These are phyloP conservation scores for Dromas ardeola DNA, from an alignment of 2,113 vertebrate genomes.

Conservation along the genomic window DNA sequence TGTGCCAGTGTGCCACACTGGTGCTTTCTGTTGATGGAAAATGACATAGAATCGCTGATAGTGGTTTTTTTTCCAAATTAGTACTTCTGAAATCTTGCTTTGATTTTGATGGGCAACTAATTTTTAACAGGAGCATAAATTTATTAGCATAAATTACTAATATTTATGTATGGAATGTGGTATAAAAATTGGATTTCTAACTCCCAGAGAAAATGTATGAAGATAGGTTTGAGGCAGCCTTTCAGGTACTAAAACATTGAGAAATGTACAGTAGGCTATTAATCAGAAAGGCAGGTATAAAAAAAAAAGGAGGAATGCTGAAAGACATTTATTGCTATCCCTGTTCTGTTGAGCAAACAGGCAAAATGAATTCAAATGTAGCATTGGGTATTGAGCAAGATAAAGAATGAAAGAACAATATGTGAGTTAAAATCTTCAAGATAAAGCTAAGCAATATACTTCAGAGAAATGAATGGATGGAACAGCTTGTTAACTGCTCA, in stretches of 20 bases:
- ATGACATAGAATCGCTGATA: not conserved
- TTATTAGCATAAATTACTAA: not conserved
- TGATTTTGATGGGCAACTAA: not conserved
- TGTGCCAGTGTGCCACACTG: not conserved
- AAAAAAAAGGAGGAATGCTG: not conserved
- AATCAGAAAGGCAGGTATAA: not conserved
- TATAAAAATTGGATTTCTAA: not conserved
- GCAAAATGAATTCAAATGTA: not conserved
- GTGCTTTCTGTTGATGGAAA: not conserved
- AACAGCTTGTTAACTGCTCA: slow-evolving; percentile 17
- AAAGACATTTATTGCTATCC: not conserved
- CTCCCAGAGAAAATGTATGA: not conserved
- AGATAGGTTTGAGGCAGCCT: not conserved
- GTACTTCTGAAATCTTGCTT: not conserved
- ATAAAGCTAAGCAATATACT: not conserved
- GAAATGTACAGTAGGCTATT: not conserved
- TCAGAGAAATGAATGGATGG: not conserved
- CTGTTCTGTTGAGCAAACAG: not conserved
- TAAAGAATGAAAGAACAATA: not conserved
- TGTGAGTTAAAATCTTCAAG: not conserved
- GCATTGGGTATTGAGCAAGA: not conserved
- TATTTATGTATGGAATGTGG: not conserved
- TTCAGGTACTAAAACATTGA: not conserved
- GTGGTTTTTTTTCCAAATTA: not conserved
- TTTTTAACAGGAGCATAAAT: not conserved